phyloP scores from a whole-genome alignment of 2,888 invertebrate genomes.

The Plagiodera versicolora region DNA sequence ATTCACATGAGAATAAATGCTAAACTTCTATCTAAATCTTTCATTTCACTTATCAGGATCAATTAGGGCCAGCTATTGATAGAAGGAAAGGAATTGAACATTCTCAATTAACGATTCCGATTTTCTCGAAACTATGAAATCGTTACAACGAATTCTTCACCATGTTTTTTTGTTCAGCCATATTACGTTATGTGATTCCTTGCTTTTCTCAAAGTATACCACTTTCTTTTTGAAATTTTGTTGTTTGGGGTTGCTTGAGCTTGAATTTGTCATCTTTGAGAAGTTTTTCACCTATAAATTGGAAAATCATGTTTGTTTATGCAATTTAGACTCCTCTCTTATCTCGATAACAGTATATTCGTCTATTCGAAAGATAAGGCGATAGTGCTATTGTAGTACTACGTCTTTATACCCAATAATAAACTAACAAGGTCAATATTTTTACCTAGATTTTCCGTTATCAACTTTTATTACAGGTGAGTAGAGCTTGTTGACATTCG shows the following conservation, averaged over 20 bases:
- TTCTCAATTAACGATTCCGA: too few species aligned
- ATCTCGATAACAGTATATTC: not conserved
- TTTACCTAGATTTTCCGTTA: conserved; percentile 13
- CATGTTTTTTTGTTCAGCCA: too few species aligned
- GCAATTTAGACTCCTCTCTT: not conserved
- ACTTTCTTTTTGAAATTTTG: too few species aligned
- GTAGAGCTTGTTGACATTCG: conserved; percentile 10
- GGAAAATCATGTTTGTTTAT: not conserved
- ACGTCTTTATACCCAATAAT: conserved; percentile 2
- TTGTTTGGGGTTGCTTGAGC: not conserved
- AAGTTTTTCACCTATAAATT: not conserved
- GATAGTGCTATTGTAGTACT: not conserved
- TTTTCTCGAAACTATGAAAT: too few species aligned
- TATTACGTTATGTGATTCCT: too few species aligned
- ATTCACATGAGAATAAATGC: too few species aligned
- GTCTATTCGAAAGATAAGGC: not conserved
- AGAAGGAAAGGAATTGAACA: too few species aligned
- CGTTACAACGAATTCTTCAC: too few species aligned
- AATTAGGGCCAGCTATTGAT: too few species aligned
- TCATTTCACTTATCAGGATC: too few species aligned
- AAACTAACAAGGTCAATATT: conserved; percentile 17
- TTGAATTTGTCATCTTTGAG: not conserved
- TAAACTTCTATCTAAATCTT: too few species aligned
- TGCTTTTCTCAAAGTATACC: too few species aligned
- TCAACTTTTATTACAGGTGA: conserved; percentile 13